Base-by-base conservation (phyloP, 2,113 vertebrate species). In the Eira barbara region DNA sequence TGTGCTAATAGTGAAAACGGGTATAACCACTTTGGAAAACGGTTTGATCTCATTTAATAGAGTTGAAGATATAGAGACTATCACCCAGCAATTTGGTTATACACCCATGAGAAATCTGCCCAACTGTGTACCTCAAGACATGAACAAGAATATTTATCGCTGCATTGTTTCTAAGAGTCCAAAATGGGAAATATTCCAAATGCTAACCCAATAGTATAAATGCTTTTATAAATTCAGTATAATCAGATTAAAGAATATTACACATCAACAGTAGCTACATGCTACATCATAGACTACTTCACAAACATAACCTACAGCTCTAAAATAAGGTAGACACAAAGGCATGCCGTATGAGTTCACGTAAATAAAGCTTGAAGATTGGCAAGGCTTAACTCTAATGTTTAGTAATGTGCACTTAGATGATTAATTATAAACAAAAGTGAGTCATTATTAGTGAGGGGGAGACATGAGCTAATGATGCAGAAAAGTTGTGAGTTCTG, bases 301-400 rank as follows among this genome's bases (percentile, higher is more conserved):
- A 39, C 10, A 55, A 88, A 92, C 13, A 42, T 7, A 91, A 49
- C 6, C 55, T 13, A 55, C 0, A 71, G 11, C 20, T 65, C 29
- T 31, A 96, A 97, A 97, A 21, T 21, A 87, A 94, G 23, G 1
- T 27, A 88, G 39, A 88, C 27, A 91, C 20, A 74, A 97, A 94
- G 36, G 6, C 4, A 71, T 25, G 45, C 7, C 36, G 0, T 20
- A 63, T 88, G 20, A 74, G 80, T 95, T 15, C 57, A 86, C n/a
- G 61, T 86, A 95, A 71, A 91, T 45, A 71, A 36, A 80, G 52
- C 39, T 76, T 17, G 34, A 79, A 94, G 65, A 42, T 12, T 3
- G 15, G 8, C 52, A 74, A 65, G 91, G 27, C 6, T 81, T 13
- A 45, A 65, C 0, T 55, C 7, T 31, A 31, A 3, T 83, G 31